Base-by-base conservation (phyloP, 2,797 vertebrate genomes). In the Labeo calbasu region DNA sequence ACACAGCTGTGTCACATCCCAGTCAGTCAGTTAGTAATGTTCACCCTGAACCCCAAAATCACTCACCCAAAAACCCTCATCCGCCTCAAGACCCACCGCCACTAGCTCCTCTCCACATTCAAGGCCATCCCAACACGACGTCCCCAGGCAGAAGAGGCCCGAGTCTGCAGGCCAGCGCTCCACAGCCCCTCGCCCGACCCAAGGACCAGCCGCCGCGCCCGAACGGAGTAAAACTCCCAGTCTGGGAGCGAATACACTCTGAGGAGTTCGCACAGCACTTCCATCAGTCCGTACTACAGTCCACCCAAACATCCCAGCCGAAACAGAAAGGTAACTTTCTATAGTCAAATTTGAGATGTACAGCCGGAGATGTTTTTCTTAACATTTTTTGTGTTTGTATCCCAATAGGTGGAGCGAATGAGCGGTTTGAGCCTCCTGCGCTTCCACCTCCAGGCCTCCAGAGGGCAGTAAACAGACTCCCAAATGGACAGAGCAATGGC, bases 241-340 rank as follows among this genome's bases (percentile, higher is more conserved):
- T 96, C 15, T 99, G 98, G 98, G 98, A 98, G 75, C 97, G 95
- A 84, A 97, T 98, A 92, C 93, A 96, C 8, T 96, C 97, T 0
- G 98, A 99, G 90, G 97, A 99, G 88, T 99, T 99, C 1, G 98
- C 98, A 36, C 98, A 99, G 85, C 98, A 99, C 92, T 99, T 99
- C 93, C 98, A 99, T 0, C 97, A 99, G 89, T 99, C 98, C 0
- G 98, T 99, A 88, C 94, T 99, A 87, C 98, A 99, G 95, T 99
- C 98, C 84, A 99, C 98, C 0, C 98, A 99, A 94, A 98, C 97
- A 88, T 96, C 98, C 5, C 90, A 99, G 92, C 98, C 98, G 94
- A 99, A 97, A 93, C 96, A 98, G 90, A 98, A 98, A 98, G 97
- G 98, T 98, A 89, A 86, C 19, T 15, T n/a, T 32, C 72, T 75